A percentile compares a stretch with the other conserved stretches of the same genome.
These are phyloP conservation scores for Cepaea hortensis DNA, from an alignment of 2,888 invertebrate genomes.

Conservation along the genomic window DNA sequence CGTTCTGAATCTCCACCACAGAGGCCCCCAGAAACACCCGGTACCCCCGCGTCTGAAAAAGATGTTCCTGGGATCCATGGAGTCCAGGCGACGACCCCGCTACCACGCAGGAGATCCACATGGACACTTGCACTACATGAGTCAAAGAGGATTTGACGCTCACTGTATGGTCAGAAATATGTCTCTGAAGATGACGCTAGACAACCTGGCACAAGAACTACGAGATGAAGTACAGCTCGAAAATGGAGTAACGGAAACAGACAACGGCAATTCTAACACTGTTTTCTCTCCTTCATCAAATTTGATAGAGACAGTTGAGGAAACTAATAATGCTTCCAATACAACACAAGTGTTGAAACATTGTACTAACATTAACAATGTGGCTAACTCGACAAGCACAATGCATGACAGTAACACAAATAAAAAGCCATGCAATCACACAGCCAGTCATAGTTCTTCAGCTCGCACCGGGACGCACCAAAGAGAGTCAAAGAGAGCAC, in stretches of 20 bases:
- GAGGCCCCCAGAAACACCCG: constrained; percentile 77
- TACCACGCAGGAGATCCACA: constrained; percentile 13
- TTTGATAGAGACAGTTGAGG: not conserved
- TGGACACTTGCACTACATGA: constrained; percentile 23
- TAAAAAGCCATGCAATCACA: not conserved
- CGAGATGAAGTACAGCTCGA: constrained; percentile 70
- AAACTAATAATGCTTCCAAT: not conserved
- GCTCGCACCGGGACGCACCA: not conserved
- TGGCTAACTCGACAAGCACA: not conserved
- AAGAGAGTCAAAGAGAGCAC: not conserved
- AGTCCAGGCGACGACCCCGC: constrained; percentile 10
- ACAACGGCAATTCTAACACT: not conserved
- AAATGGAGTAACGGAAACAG: constrained; percentile 49
- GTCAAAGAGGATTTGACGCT: constrained; percentile 18
- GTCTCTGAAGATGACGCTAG: constrained; percentile 74
- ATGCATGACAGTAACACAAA: not conserved
- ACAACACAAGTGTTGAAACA: not conserved
- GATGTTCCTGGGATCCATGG: constrained; percentile 65
- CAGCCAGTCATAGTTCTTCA: not conserved
- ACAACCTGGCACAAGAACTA: constrained; percentile 75
- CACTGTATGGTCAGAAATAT: constrained; percentile 66
- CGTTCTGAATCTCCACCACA: constrained; percentile 80
- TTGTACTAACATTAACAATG: not conserved
- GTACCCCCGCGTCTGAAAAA: constrained; percentile 78
- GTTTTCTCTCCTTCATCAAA: not conserved